Conservation (phyloP, 2,888 invertebrate species). For the Candidula unifasciata region DNA sequence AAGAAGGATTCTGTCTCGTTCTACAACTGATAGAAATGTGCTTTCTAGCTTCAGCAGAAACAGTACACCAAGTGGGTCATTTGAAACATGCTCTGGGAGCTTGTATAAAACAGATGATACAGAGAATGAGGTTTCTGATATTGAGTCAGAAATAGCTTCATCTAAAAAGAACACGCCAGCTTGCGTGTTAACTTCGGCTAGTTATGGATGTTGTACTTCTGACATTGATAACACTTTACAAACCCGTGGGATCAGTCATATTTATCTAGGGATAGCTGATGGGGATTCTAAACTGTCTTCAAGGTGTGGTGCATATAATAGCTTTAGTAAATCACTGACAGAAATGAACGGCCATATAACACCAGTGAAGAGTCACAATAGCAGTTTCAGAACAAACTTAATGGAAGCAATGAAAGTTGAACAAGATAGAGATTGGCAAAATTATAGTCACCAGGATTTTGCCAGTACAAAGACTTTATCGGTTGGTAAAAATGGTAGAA, state of each 20-base stretch:
- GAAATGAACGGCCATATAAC: not conserved
- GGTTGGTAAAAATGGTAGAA: no score
- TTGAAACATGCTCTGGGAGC: not conserved
- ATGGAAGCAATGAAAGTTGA: not conserved
- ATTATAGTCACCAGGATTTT: not conserved
- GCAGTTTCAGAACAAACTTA: no score
- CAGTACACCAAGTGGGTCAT: not conserved
- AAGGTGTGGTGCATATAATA: not conserved
- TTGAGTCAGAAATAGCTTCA: slow-evolving; percentile 50
- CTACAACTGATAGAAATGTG: not conserved
- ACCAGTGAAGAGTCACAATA: not conserved
- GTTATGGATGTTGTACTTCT: not conserved
- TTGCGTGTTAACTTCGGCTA: not conserved
- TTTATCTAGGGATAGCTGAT: not conserved
- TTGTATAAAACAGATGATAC: slow-evolving; percentile 22
- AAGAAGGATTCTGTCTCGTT: not conserved
- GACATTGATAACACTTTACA: not conserved
- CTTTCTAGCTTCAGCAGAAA: not conserved
- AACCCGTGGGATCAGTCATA: not conserved
- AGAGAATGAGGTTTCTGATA: slow-evolving; percentile 50
- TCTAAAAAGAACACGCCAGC: not conserved
- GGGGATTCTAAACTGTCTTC: not conserved
- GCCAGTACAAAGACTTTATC: not conserved
- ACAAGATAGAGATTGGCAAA: not conserved
- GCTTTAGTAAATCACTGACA: not conserved